Evolutionary conservation across 2,888 invertebrate species (phyloP).

Genomic region (Cheilosia variabilis): DNA sequence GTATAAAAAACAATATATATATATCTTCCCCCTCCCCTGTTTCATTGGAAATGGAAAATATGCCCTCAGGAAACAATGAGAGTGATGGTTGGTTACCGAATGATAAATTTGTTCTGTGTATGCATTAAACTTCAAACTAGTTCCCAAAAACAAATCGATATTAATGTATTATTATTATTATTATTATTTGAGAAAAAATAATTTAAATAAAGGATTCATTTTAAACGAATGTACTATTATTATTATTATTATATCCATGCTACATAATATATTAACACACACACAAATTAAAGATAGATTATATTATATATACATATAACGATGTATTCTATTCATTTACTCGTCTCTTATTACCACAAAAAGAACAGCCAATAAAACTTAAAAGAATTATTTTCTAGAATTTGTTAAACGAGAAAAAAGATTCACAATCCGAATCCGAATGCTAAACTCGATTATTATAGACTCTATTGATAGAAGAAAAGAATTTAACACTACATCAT

Average conservation of each 20-base stretch:
- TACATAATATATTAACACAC: conserved; percentile 54
- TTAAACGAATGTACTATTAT: conserved; percentile 67
- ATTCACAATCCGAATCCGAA: conserved; percentile 32
- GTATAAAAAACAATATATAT: not conserved
- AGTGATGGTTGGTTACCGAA: conserved; percentile 56
- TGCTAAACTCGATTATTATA: conserved; percentile 28
- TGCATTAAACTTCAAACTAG: conserved; percentile 43
- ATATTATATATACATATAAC: conserved; percentile 55
- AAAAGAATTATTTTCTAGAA: conserved; percentile 44
- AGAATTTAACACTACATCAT: conserved; percentile 34
- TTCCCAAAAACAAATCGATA: conserved; percentile 50
- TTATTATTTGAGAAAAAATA: conserved; percentile 32
- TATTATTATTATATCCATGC: conserved; percentile 66
- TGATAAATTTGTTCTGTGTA: conserved; percentile 57
- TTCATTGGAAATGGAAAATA: conserved; percentile 51
- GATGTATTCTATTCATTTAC: conserved; percentile 67
- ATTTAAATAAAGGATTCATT: conserved; percentile 44
- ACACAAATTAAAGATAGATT: conserved; percentile 67
- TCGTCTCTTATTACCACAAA: conserved; percentile 54
- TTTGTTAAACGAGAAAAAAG: conserved; percentile 41
- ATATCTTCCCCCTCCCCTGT: not conserved
- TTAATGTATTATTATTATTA: not conserved
- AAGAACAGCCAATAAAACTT: conserved; percentile 1
- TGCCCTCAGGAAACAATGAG: conserved; percentile 50
- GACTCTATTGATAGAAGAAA: conserved; percentile 6